Base-by-base conservation (phyloP, 2,797 vertebrate species). In the Chiloscyllium punctatum region DNA sequence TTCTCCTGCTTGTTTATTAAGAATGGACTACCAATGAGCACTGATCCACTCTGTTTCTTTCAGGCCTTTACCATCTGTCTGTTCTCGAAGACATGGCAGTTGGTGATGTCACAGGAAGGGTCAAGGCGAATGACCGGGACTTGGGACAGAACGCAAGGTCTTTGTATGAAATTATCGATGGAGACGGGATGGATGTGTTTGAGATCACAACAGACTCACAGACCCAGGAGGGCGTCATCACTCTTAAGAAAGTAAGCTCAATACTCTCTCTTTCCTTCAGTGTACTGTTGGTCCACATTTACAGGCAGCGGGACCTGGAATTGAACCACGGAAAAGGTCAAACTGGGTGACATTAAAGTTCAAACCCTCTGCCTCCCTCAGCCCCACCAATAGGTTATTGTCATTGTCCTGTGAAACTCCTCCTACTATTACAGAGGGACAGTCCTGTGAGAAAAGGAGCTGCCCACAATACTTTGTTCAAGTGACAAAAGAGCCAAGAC, bases 51-150 rank as follows among this genome's bases (percentile, higher is more conserved):
- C 96, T 97, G 96, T 95, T 96, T 96, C 95, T 94, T 91, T 84
- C 97, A 99, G 99, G 98, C 97, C 97, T 99, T 51, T 99, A 99
- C 95, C 99, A 99, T 97, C 99, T 99, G 97, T 98, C 98, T 94
- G 98, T 99, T 96, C 98, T 98, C 3, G 99, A 99, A 97, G 98
- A 99, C 96, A 97, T 99, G 66, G 97, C 97, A 68, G 96, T 98
- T 8, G 99, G 98, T 66, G 98, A 98, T 88, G 97, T 98, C 4
- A 98, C 99, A 53, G 99, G 99, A 96, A 98, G 98, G 96, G 98
- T 99, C 96, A 99, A 98, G 96, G 99, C 99, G 68, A 99, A 98
- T 9, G 99, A 99, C 95, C 97, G 98, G 96, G 99, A 99, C 97
- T 98, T 98, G 37, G 99, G 98, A 3, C 99, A 99, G 95, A 99